phyloP scores from a whole-genome alignment of 2,797 vertebrate genomes.

The Poeciliopsis presidionis region DNA sequence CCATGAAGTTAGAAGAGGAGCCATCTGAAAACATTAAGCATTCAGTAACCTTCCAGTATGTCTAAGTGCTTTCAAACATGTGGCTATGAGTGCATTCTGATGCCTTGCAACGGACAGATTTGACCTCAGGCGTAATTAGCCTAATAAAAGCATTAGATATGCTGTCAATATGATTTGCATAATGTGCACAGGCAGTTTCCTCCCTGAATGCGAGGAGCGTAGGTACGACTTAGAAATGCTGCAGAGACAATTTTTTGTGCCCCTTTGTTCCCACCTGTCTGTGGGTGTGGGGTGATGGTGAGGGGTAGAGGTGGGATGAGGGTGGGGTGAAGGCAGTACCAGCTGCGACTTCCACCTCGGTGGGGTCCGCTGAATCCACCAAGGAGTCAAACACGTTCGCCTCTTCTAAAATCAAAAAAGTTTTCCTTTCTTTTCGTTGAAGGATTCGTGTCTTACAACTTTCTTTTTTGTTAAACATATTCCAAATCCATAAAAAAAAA shows the following conservation, averaged over 20 bases:
- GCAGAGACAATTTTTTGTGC: slow-evolving; percentile 78
- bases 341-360: slow-evolving; percentile 67
- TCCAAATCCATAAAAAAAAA: slow-evolving; percentile 32
- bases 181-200: slow-evolving; percentile 71
- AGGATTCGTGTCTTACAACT: slow-evolving; percentile 29
- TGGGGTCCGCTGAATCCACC: slow-evolving; percentile 47
- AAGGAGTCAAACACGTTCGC: slow-evolving; percentile 26
- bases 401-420: slow-evolving; percentile 23
- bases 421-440: slow-evolving; percentile 25
- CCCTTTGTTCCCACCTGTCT: slow-evolving; percentile 83
- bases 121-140: slow-evolving; percentile 79
- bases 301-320: slow-evolving; percentile 48
- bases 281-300: slow-evolving; percentile 33
- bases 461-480: slow-evolving; percentile 14
- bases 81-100: slow-evolving; percentile 37
- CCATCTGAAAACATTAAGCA: slow-evolving; percentile 63
- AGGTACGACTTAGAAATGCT: slow-evolving; percentile 65
- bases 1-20: slow-evolving; percentile 61
- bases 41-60: slow-evolving; percentile 52
- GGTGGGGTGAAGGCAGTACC: slow-evolving; percentile 42
- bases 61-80: slow-evolving; percentile 26
- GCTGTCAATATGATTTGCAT: slow-evolving; percentile 84
- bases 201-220: slow-evolving; percentile 63
- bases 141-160: slow-evolving; percentile 82
- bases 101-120: slow-evolving; percentile 58